These are phyloP conservation scores for Heliconius himera DNA, from an alignment of 1,140 invertebrate species.

Conservation along the genomic window DNA sequence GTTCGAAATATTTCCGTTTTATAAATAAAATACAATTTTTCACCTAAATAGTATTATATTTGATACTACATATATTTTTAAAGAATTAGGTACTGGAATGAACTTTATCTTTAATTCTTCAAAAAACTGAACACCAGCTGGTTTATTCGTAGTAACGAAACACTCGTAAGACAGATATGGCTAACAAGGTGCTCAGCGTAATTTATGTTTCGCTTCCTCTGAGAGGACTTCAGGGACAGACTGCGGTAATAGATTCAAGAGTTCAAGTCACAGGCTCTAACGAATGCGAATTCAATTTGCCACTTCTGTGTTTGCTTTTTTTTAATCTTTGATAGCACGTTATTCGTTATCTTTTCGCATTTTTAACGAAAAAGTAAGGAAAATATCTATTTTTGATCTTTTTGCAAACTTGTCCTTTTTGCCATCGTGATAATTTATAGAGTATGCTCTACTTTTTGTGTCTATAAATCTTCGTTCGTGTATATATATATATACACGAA, in stretches of 20 bases:
- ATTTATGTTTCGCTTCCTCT: conserved; percentile 1
- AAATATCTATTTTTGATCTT: neutral
- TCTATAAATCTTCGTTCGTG: too few relatives aligned
- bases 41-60: too few relatives aligned
- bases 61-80: too few relatives aligned
- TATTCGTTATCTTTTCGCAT: neutral
- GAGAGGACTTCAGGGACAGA: conserved; percentile 1
- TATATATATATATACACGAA: too few relatives aligned
- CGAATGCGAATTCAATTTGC: conserved; percentile 14
- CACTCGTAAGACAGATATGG: conserved; percentile 22
- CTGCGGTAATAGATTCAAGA: conserved; percentile 12
- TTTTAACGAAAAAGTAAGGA: neutral
- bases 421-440: too few relatives aligned
- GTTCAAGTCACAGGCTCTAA: conserved; percentile 4
- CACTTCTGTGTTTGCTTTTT: conserved; percentile 2
- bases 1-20: too few relatives aligned
- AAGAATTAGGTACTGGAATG: too few relatives aligned
- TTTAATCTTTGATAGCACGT: neutral
- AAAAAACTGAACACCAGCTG: neutral
- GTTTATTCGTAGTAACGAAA: conserved; percentile 6
- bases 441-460: too few relatives aligned
- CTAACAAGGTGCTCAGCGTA: conserved; percentile 21
- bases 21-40: too few relatives aligned
- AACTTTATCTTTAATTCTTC: neutral
- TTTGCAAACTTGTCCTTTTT: too few relatives aligned